A percentile compares a stretch with the other conserved stretches of the same genome.
These are phyloP conservation scores for Naso thynnoides DNA, from an alignment of 2,797 vertebrate species.

Conservation along the genomic window DNA sequence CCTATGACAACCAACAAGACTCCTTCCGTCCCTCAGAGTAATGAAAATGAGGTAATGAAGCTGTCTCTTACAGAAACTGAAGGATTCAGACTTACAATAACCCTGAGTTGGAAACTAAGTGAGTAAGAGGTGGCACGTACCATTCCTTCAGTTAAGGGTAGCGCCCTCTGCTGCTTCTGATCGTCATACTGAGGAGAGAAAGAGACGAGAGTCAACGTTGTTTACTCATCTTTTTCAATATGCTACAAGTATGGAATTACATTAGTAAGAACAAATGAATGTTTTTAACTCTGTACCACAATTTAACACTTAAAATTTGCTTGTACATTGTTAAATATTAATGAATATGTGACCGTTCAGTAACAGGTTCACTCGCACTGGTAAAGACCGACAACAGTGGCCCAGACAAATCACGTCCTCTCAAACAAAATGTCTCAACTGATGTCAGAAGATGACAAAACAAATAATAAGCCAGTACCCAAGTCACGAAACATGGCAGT, in stretches of 20 bases:
- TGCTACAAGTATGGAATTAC: background rate
- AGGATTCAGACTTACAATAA: conserved; percentile 19
- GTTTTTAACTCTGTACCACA: background rate
- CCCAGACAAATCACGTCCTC: background rate
- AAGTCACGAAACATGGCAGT: conserved; percentile 7
- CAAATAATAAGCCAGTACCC: background rate
- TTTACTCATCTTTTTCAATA: background rate
- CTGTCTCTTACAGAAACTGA: background rate
- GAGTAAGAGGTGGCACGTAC: conserved; percentile 59
- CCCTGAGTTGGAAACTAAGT: conserved; percentile 1
- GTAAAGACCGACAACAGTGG: background rate
- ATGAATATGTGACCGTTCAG: background rate
- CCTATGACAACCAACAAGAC: background rate
- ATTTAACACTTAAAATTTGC: background rate
- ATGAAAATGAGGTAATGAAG: background rate
- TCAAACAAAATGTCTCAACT: background rate
- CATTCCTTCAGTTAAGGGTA: conserved; percentile 54
- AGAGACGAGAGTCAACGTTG: background rate
- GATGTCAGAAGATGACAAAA: background rate
- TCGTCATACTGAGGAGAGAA: conserved; percentile 56
- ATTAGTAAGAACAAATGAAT: background rate
- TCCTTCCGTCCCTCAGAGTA: background rate
- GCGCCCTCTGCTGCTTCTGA: conserved; percentile 57
- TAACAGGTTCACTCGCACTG: background rate
- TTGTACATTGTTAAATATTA: background rate